Base-by-base conservation (phyloP, 92 coral and sea anemone species). In the Nematostella vectensis region DNA sequence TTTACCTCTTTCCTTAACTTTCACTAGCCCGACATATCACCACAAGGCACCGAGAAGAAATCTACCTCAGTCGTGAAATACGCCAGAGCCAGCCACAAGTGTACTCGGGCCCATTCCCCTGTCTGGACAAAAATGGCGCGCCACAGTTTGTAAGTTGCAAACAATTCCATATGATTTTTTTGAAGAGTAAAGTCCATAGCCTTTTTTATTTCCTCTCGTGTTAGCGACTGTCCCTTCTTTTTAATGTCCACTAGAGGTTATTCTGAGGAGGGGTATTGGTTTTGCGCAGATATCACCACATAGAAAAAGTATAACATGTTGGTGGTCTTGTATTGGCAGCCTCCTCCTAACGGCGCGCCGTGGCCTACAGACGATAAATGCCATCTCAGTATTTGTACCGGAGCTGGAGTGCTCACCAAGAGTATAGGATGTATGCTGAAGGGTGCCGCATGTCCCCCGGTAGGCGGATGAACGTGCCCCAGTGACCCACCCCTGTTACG, bases 281-380 rank as follows among this genome's bases (percentile, higher is more conserved):
- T n/a, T n/a, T n/a, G n/a, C n/a, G n/a, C n/a, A n/a, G n/a, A n/a
- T n/a, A n/a, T n/a, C n/a, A n/a, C n/a, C n/a, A n/a, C n/a, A n/a
- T n/a, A n/a, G n/a, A n/a, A n/a, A n/a, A n/a, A n/a, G n/a, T n/a
- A n/a, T n/a, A n/a, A n/a, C n/a, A n/a, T n/a, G n/a, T n/a, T n/a
- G n/a, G n/a, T n/a, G n/a, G n/a, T n/a, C n/a, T n/a, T n/a, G n/a
- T n/a, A n/a, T n/a, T n/a, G 4, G 12, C 68, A 83, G 94, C 94
- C 94, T 36, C 94, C 94, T 24, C 85, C 84, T 15, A 55, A 67
- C 13, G 94, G 74, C 19, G 71, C 76, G n/a, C 83, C 83, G 0
- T 83, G 94, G 94, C 55, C 55, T 28, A 83, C 94, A 8, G 94
- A 84, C 48, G 94, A 84, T 61, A 47, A 56, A 61, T 84, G 94